Percentiles rank a stretch among this genome's conserved stretches.
Conservation (phyloP, 2,113 vertebrate genomes). For the Myotis yumanensis region DNA sequence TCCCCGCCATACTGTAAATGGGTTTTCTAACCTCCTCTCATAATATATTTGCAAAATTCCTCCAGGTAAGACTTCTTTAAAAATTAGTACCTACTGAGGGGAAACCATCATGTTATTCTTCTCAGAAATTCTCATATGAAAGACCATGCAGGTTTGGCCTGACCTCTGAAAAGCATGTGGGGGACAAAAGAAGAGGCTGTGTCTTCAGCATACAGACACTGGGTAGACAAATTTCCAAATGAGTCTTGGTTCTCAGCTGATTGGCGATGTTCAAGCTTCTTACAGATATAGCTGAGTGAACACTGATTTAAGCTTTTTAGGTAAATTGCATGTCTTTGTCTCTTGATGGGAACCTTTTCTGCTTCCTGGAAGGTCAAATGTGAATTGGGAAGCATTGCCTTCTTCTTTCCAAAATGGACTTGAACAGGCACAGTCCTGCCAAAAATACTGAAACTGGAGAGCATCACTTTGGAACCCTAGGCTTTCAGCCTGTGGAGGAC, state of each 20-base stretch:
- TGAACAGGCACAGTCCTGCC: slow-evolving; percentile 87
- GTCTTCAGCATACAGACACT: slow-evolving; percentile 50
- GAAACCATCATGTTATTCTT: slow-evolving; percentile 99
- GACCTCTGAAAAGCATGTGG: slow-evolving; percentile 88
- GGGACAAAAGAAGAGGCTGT: slow-evolving; percentile 82
- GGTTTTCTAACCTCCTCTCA: slow-evolving; percentile 95
- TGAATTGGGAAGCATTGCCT: slow-evolving; percentile 80
- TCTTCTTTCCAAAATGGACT: slow-evolving; percentile 93
- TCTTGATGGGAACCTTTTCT: slow-evolving; percentile 78
- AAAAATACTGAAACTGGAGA: slow-evolving; percentile 82
- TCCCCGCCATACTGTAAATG: slow-evolving; percentile 92
- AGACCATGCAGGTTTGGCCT: slow-evolving; percentile 90
- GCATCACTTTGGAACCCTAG: not conserved
- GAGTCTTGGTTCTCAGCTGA: slow-evolving; percentile 77
- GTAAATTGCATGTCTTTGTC: slow-evolving; percentile 75
- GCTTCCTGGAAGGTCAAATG: slow-evolving; percentile 72
- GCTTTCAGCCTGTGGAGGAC: slow-evolving; percentile 47
- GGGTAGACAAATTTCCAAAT: slow-evolving; percentile 38
- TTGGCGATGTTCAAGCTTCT: slow-evolving; percentile 90
- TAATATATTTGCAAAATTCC: slow-evolving; percentile 96
- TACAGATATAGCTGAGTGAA: slow-evolving; percentile 91
- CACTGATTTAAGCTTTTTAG: slow-evolving; percentile 90
- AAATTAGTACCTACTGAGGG: slow-evolving; percentile 97
- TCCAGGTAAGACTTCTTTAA: slow-evolving; percentile 90
- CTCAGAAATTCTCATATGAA: slow-evolving; percentile 96